These are phyloP conservation scores for Epizoanthus stellaris DNA, from an alignment of 92 coral and sea anemone genomes.

Conservation along the genomic window DNA sequence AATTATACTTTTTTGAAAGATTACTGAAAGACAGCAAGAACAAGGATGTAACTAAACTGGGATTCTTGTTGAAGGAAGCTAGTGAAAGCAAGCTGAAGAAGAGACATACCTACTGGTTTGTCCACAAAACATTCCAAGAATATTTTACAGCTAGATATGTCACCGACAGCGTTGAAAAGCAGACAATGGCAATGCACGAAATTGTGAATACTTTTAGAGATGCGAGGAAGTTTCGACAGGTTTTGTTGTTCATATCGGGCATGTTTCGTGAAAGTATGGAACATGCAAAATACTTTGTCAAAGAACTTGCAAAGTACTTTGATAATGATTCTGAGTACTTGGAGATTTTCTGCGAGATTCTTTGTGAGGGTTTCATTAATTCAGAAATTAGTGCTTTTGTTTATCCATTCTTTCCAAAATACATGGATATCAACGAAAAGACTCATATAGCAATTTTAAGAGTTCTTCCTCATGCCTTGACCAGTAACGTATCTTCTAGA, in stretches of 20 bases:
- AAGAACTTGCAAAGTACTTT: not conserved
- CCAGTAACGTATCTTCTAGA: not conserved
- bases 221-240: not conserved
- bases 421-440: too few relatives aligned
- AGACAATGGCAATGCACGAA: not conserved
- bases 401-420: not conserved
- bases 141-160: conserved; percentile 43
- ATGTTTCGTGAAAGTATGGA: not conserved
- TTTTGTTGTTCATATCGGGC: not conserved
- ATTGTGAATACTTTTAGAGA: not conserved
- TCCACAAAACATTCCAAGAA: conserved; percentile 54
- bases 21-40: not conserved
- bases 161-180: not conserved
- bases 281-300: not conserved
- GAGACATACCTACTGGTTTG: conserved; percentile 32
- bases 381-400: not conserved
- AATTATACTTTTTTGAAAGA: not conserved
- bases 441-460: not conserved
- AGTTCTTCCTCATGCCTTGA: not conserved
- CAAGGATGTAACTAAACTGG: not conserved
- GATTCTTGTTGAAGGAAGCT: conserved; percentile 27
- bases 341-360: not conserved
- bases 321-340: not conserved
- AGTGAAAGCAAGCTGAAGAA: conserved; percentile 41
- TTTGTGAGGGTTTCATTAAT: not conserved